phyloP scores from a whole-genome alignment of 1,140 invertebrate species.

The Portunus trituberculatus region DNA sequence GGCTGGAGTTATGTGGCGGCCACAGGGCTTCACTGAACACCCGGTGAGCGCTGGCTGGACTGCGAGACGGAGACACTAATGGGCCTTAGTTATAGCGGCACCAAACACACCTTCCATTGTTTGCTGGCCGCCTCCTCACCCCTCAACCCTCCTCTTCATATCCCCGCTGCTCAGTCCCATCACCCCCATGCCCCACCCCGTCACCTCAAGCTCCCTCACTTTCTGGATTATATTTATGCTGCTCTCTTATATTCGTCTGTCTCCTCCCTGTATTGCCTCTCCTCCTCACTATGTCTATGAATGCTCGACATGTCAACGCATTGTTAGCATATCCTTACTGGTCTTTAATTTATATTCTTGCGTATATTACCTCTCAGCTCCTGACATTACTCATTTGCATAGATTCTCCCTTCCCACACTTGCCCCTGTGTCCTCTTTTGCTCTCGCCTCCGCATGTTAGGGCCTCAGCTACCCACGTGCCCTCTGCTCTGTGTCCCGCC shows the following conservation, averaged over 20 bases:
- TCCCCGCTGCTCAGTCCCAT: neutral
- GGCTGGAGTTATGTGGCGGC: neutral
- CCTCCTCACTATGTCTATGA: neutral
- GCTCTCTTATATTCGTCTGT: neutral
- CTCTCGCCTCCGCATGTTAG: too few species aligned
- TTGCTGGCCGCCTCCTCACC: neutral
- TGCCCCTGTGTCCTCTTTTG: too few species aligned
- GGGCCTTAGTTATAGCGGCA: neutral
- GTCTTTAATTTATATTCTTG: too few species aligned
- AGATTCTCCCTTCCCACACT: too few species aligned
- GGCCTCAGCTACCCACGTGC: too few species aligned
- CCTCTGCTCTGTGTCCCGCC: too few species aligned
- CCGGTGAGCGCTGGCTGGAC: neutral
- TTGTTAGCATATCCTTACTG: too few species aligned
- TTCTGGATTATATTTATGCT: neutral
- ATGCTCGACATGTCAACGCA: too few species aligned
- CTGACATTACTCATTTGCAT: too few species aligned
- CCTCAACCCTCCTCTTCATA: neutral
- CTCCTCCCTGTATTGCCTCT: neutral
- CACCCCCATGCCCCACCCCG: neutral
- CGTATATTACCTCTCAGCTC: too few species aligned
- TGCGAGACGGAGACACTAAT: slow-evolving; percentile 1
- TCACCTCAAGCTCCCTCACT: neutral
- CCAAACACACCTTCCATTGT: slow-evolving; percentile 6
- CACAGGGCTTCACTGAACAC: neutral